Percentiles rank a stretch among this genome's conserved stretches.
Evolutionary conservation across 1,140 invertebrate species (phyloP).

Genomic region (Drosophila orena): DNA sequence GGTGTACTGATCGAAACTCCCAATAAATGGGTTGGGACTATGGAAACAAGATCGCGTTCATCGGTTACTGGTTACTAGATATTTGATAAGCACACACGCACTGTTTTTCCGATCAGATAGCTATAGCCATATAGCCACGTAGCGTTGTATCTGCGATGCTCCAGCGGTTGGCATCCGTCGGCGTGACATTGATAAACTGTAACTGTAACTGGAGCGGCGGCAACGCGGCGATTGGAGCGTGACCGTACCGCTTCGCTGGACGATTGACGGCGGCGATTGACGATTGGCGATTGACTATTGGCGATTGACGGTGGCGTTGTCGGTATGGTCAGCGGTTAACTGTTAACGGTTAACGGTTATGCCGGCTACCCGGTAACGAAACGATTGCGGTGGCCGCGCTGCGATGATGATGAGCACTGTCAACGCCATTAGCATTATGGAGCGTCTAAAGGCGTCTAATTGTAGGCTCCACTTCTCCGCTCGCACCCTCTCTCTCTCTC

Average conservation of each 20-base stretch:
- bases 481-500: slow-evolving; percentile 1
- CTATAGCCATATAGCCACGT: not conserved
- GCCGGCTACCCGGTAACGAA: slow-evolving; percentile 23
- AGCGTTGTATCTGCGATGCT: slow-evolving; percentile 56
- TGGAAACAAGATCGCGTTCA: slow-evolving; percentile 17
- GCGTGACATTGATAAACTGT: slow-evolving; percentile 78
- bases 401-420: slow-evolving; percentile 76
- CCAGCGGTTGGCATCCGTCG: slow-evolving; percentile 71
- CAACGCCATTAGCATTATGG: slow-evolving; percentile 84
- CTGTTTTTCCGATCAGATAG: slow-evolving; percentile 23
- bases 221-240: slow-evolving; percentile 64
- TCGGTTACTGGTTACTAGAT: slow-evolving; percentile 37
- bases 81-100: slow-evolving; percentile 38
- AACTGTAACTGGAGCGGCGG: slow-evolving; percentile 27
- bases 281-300: slow-evolving; percentile 55
- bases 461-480: slow-evolving; percentile 41
- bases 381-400: slow-evolving; percentile 61
- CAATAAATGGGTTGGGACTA: not conserved
- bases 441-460: slow-evolving; percentile 80
- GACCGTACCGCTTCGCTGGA: slow-evolving; percentile 73
- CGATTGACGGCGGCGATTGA: slow-evolving; percentile 48
- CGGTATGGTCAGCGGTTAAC: slow-evolving; percentile 5
- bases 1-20: not conserved
- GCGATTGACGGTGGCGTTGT: slow-evolving; percentile 26
- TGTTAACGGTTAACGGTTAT: slow-evolving; percentile 3